Percentiles rank a stretch among this genome's conserved stretches.
phyloP scores from a whole-genome alignment of 2,797 vertebrate species.

The Melanotaenia maccullochi region DNA sequence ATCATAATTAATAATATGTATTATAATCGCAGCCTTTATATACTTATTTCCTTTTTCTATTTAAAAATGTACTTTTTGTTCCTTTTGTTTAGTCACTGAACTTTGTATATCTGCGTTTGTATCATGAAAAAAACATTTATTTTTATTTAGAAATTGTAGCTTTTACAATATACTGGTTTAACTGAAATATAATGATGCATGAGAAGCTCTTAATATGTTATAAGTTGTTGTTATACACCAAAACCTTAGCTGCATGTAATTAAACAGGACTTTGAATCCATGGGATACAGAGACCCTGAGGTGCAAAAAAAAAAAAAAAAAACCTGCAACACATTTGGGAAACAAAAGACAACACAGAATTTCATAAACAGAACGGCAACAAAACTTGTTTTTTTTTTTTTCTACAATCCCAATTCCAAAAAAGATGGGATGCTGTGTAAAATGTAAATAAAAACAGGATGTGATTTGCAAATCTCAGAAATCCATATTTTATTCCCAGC shows the following conservation, averaged over 20 bases:
- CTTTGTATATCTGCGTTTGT: neutral
- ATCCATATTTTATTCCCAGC: too few species aligned
- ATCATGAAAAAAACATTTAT: constrained; percentile 1
- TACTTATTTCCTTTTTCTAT: neutral
- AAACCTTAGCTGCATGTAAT: neutral
- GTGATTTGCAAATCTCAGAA: neutral
- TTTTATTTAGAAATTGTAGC: constrained; percentile 12
- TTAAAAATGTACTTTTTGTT: neutral
- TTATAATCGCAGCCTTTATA: neutral
- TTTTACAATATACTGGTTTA: constrained; percentile 9
- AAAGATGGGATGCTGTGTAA: neutral
- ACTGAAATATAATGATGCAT: neutral
- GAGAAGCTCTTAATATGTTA: neutral
- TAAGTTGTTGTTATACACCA: neutral
- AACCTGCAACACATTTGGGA: neutral
- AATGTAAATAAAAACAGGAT: neutral
- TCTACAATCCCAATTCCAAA: neutral
- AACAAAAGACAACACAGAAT: neutral
- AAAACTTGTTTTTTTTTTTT: neutral
- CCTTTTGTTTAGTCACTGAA: neutral
- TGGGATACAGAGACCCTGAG: neutral
- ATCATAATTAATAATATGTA: neutral
- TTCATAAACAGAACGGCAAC: neutral
- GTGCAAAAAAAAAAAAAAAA: neutral
- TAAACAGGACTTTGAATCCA: neutral